phyloP scores from a whole-genome alignment of 2,113 vertebrate species.

The Cepphus grylle region DNA sequence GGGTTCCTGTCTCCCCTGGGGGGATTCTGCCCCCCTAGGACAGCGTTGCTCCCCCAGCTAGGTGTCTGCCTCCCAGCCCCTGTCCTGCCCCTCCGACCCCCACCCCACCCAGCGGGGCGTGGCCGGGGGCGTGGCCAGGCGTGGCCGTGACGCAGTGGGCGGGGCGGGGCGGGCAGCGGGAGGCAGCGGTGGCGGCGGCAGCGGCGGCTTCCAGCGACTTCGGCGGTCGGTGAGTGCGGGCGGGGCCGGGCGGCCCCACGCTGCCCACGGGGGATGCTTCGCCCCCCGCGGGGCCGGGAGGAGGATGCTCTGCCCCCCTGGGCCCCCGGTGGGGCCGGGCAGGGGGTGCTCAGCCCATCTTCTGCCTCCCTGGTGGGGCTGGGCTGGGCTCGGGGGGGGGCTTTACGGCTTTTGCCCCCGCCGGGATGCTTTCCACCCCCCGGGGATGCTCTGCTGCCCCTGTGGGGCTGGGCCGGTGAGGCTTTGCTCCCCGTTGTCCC shows the following conservation, averaged over 20 bases:
- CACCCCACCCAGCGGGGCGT: background rate
- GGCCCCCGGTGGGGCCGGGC: background rate
- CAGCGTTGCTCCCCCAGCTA: background rate
- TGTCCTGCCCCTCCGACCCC: too few relatives aligned
- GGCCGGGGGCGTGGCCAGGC: background rate
- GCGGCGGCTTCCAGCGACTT: constrained; percentile 23
- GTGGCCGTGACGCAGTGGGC: constrained; percentile 12
- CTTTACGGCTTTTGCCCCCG: background rate
- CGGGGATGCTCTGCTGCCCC: background rate
- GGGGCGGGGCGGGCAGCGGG: background rate
- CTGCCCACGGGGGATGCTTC: background rate
- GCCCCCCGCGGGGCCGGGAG: background rate
- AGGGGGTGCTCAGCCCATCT: background rate
- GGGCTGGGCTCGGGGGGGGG: background rate
- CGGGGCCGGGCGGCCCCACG: background rate
- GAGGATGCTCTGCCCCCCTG: background rate
- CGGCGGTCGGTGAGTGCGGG: constrained; percentile 49
- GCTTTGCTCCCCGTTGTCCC: background rate
- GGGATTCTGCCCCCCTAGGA: too few relatives aligned
- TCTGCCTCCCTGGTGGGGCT: background rate
- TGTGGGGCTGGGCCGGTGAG: background rate
- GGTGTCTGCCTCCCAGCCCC: background rate
- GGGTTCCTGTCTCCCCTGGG: background rate
- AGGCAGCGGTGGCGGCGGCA: background rate
- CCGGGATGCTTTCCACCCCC: background rate